A percentile compares a stretch with the other conserved stretches of the same genome.
Conservation (phyloP, 2,113 vertebrate species). For the Zeus faber region DNA sequence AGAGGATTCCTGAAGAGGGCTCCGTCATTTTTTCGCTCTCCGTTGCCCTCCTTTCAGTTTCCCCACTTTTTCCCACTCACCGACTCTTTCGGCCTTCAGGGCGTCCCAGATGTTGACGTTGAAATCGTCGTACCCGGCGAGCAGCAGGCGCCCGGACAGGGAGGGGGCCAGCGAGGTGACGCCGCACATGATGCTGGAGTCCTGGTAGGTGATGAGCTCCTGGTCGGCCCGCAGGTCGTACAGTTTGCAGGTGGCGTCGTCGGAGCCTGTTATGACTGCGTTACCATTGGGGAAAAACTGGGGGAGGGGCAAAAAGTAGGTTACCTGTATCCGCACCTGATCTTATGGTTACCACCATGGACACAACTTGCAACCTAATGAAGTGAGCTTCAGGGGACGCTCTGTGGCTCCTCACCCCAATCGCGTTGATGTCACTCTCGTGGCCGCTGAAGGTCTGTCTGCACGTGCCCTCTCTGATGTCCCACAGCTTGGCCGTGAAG, state of each 20-base stretch:
- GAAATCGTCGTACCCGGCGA: constrained; percentile 95
- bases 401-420: constrained; percentile 76
- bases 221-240: constrained; percentile 95
- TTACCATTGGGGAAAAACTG: constrained; percentile 96
- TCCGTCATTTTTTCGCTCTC: rapidly evolving
- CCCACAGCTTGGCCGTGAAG: constrained; percentile 96
- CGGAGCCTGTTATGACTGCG: constrained; percentile 92
- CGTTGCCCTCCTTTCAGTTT: not conserved
- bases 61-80: constrained; percentile 67
- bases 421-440: constrained; percentile 95
- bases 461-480: constrained; percentile 87
- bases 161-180: constrained; percentile 94
- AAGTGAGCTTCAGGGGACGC: no score
- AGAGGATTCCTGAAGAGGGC: not conserved
- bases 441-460: constrained; percentile 94
- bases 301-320: no score
- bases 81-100: constrained; percentile 83
- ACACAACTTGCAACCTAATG: not conserved
- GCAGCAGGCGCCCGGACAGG: constrained; percentile 86
- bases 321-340: no score
- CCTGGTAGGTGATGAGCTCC: constrained; percentile 89
- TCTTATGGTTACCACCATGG: no score
- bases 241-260: constrained; percentile 90
- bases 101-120: constrained; percentile 98
- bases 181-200: constrained; percentile 90